Evolutionary conservation across 2,113 vertebrate species (phyloP), one percentile per base, ranked within the genome.

Genomic region (Cariama cristata): DNA sequence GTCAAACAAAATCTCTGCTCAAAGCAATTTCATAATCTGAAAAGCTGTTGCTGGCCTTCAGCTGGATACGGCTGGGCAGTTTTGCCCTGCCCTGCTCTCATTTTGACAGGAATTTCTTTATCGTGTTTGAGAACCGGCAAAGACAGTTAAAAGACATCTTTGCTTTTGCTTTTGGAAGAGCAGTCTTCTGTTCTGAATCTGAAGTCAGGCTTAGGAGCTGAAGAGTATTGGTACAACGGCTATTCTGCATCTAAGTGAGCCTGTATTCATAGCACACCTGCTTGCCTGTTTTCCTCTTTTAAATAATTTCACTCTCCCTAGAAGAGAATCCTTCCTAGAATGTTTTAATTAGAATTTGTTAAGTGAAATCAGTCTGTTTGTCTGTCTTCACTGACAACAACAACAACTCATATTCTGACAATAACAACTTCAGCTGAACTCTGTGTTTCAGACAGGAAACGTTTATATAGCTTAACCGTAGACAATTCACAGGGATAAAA

Each of bases 1-100:
- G 42, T 96, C 93, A 96, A 84, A 97, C 67, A 72, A 97, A 97
- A 97, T 96, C 95, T 96, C 94, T 60, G 45, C 63, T 96, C 94
- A 94, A 91, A 95, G 92, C 92, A 91, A 76, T 93, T 96, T 93
- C 63, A 81, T 97, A 98, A 97, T 93, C 96, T 96, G 95, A 92
- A 98, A 97, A 97, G 95, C 97, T 93, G 81, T 55, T 95, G 69
- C 58, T 94, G 80, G 83, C 84, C 71, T 86, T 95, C 72, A 66
- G 77, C 55, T 28, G 63, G 89, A 85, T 90, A 73, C 0, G 11
- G 62, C 68, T 67, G 67, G 73, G 91, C 82, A 67, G 42, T 81
- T 91, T 74, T 79, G 35, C 50, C 44, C 56, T 91, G 45, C 60
- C 62, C 82, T 75, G 77, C 90, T 96, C 77, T 80, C 59, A 75